These are phyloP conservation scores for Lordiphosa andalusiaca DNA, from an alignment of 2,888 invertebrate species.

Conservation along the genomic window DNA sequence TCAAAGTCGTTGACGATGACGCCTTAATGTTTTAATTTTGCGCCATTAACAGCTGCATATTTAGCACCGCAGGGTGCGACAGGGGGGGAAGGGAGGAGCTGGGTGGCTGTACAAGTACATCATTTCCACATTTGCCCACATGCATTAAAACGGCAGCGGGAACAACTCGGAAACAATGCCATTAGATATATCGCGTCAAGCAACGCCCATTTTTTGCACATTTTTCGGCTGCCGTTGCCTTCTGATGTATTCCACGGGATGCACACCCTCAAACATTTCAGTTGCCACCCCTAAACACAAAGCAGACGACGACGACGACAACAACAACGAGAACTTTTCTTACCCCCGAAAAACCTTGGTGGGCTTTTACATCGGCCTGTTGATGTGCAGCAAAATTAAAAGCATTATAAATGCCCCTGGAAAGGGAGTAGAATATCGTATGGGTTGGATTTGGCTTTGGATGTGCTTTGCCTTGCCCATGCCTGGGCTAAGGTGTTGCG, in stretches of 20 bases:
- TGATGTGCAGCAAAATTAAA: slow-evolving; percentile 64
- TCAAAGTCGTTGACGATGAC: slow-evolving; percentile 50
- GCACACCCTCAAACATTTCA: slow-evolving; percentile 33
- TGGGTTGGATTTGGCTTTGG: slow-evolving; percentile 19
- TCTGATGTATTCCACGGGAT: slow-evolving; percentile 51
- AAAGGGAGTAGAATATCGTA: slow-evolving; percentile 27
- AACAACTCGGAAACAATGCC: slow-evolving; percentile 66
- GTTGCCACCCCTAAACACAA: slow-evolving; percentile 61
- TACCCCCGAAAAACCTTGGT: slow-evolving; percentile 36
- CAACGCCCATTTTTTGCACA: slow-evolving; percentile 75
- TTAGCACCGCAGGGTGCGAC: slow-evolving; percentile 29
- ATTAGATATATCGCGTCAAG: slow-evolving; percentile 66
- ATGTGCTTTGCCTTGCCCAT: not conserved
- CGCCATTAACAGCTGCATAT: slow-evolving; percentile 72
- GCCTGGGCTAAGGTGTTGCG: slow-evolving; percentile 50
- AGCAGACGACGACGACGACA: slow-evolving; percentile 4
- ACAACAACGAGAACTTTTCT: slow-evolving; percentile 28
- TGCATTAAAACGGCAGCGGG: slow-evolving; percentile 60
- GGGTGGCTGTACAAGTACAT: slow-evolving; percentile 43
- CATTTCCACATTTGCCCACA: slow-evolving; percentile 70
- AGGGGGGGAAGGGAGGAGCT: not conserved
- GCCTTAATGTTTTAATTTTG: slow-evolving; percentile 69
- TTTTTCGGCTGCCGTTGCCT: slow-evolving; percentile 53
- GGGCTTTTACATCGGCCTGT: slow-evolving; percentile 37
- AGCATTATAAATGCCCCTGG: slow-evolving; percentile 69